Percentiles rank a stretch among this genome's conserved stretches.
These are phyloP conservation scores for Thamnophis elegans DNA, from an alignment of 2,797 vertebrate species.

Conservation along the genomic window DNA sequence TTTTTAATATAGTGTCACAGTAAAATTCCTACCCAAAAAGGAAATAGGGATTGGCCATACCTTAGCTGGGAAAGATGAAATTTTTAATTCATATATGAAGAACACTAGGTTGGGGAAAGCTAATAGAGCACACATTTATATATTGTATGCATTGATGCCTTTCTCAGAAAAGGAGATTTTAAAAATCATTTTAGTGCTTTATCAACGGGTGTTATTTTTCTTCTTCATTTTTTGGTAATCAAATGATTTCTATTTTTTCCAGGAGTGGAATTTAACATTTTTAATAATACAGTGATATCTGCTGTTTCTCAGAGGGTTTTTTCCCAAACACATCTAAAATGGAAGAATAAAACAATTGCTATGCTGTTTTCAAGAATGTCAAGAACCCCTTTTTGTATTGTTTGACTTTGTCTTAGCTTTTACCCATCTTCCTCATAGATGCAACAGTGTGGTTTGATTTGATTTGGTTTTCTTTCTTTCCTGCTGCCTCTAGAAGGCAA, in stretches of 20 bases:
- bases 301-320: slow-evolving; percentile 68
- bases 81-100: not conserved
- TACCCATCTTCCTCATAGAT: slow-evolving; percentile 63
- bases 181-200: slow-evolving; percentile 66
- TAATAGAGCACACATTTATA: slow-evolving; percentile 64
- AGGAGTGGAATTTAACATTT: slow-evolving; percentile 71
- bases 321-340: slow-evolving; percentile 67
- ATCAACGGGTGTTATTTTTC: slow-evolving; percentile 46
- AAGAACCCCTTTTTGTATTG: slow-evolving; percentile 68
- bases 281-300: slow-evolving; percentile 76
- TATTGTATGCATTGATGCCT: slow-evolving; percentile 67
- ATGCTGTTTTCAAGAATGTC: slow-evolving; percentile 68
- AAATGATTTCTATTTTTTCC: slow-evolving; percentile 79
- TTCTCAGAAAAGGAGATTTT: slow-evolving; percentile 62
- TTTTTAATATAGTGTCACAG: not conserved
- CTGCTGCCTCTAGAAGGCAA: slow-evolving; percentile 46
- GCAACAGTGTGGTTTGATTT: slow-evolving; percentile 65
- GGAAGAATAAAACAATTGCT: slow-evolving; percentile 63
- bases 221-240: slow-evolving; percentile 70
- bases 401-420: slow-evolving; percentile 63
- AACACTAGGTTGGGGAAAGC: not conserved
- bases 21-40: not conserved
- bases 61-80: not conserved
- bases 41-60: not conserved
- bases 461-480: slow-evolving; percentile 50